A percentile compares a stretch with the other conserved stretches of the same genome.
Conservation (phyloP, 2,888 invertebrate species). For the Campopleginae sp. region DNA sequence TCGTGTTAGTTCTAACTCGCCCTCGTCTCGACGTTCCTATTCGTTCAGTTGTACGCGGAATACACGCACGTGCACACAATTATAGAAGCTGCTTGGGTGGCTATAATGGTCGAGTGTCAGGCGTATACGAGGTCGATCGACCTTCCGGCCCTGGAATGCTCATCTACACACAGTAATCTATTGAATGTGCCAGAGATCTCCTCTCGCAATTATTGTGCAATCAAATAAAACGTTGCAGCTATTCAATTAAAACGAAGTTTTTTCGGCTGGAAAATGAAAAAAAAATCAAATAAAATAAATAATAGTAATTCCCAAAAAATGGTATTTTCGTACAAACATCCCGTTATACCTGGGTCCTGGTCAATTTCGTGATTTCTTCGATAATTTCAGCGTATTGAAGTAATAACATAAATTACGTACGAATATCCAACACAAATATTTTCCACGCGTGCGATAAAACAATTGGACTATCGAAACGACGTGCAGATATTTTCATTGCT, state of each 20-base stretch:
- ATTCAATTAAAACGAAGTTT: slow-evolving; percentile 5
- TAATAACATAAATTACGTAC: background rate
- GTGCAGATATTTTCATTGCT: background rate
- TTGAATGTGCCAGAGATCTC: slow-evolving; percentile 12
- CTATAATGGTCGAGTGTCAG: slow-evolving; percentile 45
- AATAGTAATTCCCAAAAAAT: background rate
- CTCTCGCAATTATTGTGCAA: background rate
- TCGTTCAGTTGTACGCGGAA: slow-evolving; percentile 36
- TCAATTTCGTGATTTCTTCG: background rate
- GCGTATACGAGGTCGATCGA: slow-evolving; percentile 53
- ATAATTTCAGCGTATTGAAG: background rate
- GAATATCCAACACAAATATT: background rate
- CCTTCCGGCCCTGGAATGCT: slow-evolving; percentile 50
- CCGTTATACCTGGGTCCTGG: slow-evolving; percentile 14
- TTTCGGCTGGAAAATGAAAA: background rate
- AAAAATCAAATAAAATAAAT: background rate
- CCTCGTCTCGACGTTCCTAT: slow-evolving; percentile 40
- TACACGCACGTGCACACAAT: slow-evolving; percentile 13
- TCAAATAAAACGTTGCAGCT: background rate
- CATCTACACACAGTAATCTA: slow-evolving; percentile 15
- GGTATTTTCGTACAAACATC: too few relatives aligned
- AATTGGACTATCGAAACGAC: background rate
- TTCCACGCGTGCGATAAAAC: background rate
- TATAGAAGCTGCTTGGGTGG: slow-evolving; percentile 28
- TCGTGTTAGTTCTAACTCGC: slow-evolving; percentile 36